Base-by-base conservation (phyloP, 2,113 vertebrate species). In the Ophthalmolycus amberensis region DNA sequence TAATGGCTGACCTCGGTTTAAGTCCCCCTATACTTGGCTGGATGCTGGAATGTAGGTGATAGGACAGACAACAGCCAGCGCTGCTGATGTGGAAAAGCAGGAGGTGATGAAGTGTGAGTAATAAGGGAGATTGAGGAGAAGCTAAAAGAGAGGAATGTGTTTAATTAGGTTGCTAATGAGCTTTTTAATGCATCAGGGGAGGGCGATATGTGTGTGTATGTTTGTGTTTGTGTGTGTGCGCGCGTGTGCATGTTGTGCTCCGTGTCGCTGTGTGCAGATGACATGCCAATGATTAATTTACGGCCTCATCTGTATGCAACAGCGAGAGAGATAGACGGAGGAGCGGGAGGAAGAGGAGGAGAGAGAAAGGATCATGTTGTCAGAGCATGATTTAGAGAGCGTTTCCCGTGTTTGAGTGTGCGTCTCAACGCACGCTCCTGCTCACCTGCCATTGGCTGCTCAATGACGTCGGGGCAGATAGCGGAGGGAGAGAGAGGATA, bases 81-180 rank as follows among this genome's bases (percentile, higher is more conserved):
- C 80, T 85, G 92, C 92, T 92, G 93, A 92, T 82, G 90, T 92
- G 89, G 91, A 93, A 94, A 94, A 93, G 87, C 84, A 91, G 90
- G 91, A 90, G 89, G 91, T 93, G 95, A 95, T 90, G 92, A 84
- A 94, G 93, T 91, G 93, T 91, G 91, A 91, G 90, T 94, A 95
- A 95, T 93, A 93, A 93, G 89, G 75, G 91, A 94, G 94, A 95
- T 91, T 91, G 93, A 94, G 89, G 92, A 94, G 94, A 93, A 93
- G 93, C 93, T 93, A 94, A 93, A 94, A 94, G 93, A 95, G 94
- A 94, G 93, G 90, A 94, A 94, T 94, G 94, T 92, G 93, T 95
- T 95, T 95, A 95, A 95, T 95, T 95, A 95, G 94, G 88, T 93
- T 85, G 90, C 94, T 95, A 95, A 95, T 95, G 93, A 95, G 94